Base-by-base conservation (phyloP, 2,113 vertebrate species). In the Oceanodroma tethys region DNA sequence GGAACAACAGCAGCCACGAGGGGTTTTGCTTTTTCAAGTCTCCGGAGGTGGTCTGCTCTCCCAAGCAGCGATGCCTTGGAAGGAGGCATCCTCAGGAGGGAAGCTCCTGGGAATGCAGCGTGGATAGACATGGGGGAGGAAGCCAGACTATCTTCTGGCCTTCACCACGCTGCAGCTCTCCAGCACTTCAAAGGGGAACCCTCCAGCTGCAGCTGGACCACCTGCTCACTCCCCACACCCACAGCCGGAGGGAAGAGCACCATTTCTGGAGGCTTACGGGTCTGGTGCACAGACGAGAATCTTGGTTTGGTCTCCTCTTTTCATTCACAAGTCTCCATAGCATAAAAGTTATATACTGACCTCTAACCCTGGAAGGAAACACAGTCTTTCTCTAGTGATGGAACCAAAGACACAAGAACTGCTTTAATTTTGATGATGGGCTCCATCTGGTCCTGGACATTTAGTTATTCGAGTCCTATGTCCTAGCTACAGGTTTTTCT, bases 141-240 rank as follows among this genome's bases (percentile, higher is more conserved):
- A 42, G 81, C 52, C 2, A 4, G 8, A 7, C 76, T 89, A 47
- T 71, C 89, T 89, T 68, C 80, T 47, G 71, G 71, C 89, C 72
- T 42, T 73, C 91, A 58, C 63, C 80, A 36, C 0, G 0, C 58
- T 75, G 43, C 73, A 72, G 85, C 79, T 76, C 75, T 73, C 86
- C 79, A 48, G 71, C 6, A 1, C 80, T 88, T 93, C 93, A 83
- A 93, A 95, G 63, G 25, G 10, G 42, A 95, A 4, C 15, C 14
- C 63, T 73, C 25, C 86, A 94, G 82, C 88, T 92, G 86, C 47
- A 47, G 73, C 76, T 6, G 7, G 91, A 82, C 88, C 91, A 89
- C 88, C 79, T 30, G 1, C 72, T 19, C 29, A 3, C 48, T n/a
- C 29, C 66, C 26, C 66, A 11, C 38, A 67, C 29, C 65, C 65